phyloP scores from a whole-genome alignment of 2,113 vertebrate genomes.

The Sporophila hypoxantha region DNA sequence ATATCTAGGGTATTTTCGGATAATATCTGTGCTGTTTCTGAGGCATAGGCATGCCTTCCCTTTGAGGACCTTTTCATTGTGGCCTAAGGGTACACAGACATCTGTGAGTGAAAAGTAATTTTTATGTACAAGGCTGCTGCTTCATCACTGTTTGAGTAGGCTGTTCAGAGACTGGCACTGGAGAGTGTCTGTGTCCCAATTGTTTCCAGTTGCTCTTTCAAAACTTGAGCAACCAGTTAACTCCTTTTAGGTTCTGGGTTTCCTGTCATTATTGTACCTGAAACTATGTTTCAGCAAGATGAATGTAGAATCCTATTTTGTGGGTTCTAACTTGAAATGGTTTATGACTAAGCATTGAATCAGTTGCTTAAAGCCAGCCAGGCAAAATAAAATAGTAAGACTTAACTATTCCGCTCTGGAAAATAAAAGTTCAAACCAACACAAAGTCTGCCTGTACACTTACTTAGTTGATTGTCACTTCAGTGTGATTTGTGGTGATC shows the following conservation, averaged over 20 bases:
- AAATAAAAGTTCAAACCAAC: background rate
- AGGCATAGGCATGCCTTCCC: background rate
- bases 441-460: background rate
- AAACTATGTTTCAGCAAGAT: background rate
- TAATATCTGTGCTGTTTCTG: background rate
- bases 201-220: background rate
- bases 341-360: background rate
- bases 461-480: background rate
- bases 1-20: background rate
- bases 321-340: background rate
- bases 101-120: background rate
- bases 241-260: rapidly evolving
- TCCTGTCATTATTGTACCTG: background rate
- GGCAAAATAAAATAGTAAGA: background rate
- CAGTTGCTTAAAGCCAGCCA: background rate
- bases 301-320: background rate
- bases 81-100: background rate
- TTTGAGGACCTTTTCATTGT: background rate
- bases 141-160: background rate
- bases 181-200: background rate
- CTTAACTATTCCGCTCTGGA: background rate
- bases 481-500: background rate
- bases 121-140: background rate
- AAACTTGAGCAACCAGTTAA: background rate
- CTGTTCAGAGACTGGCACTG: background rate